These are phyloP conservation scores for Frieseomelitta varia DNA, from an alignment of 1,140 invertebrate genomes.

Conservation along the genomic window DNA sequence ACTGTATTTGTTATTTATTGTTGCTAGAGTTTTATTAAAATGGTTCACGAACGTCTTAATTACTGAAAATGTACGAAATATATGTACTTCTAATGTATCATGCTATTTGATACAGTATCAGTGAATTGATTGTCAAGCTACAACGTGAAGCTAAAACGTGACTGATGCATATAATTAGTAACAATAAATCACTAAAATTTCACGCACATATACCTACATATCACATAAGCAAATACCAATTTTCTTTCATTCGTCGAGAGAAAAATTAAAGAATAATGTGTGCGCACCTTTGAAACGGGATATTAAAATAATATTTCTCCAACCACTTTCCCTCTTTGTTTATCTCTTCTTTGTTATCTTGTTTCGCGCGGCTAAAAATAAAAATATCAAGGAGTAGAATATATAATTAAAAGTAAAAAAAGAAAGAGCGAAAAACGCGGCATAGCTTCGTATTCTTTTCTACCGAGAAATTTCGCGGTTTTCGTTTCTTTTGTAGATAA, in stretches of 20 bases:
- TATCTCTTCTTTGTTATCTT: too few species aligned
- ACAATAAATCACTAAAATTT: too few species aligned
- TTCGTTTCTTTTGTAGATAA: conserved; percentile 52
- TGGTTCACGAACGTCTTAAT: not conserved
- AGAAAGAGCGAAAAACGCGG: not conserved
- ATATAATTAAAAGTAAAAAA: conserved; percentile 22
- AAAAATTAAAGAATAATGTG: not conserved
- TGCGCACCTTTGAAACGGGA: not conserved
- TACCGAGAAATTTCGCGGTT: conserved; percentile 25
- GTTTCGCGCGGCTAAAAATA: not conserved
- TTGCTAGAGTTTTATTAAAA: not conserved
- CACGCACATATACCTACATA: too few species aligned
- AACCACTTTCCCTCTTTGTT: not conserved
- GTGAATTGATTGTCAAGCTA: too few species aligned
- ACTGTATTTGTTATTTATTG: not conserved
- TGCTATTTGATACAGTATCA: too few species aligned
- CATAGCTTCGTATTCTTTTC: conserved; percentile 2
- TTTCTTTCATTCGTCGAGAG: too few species aligned
- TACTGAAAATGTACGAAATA: not conserved
- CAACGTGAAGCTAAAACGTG: too few species aligned
- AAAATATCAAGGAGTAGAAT: not conserved
- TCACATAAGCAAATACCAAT: too few species aligned
- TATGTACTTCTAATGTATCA: too few species aligned
- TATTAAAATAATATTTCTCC: not conserved
- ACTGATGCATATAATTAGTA: too few species aligned